A percentile compares a stretch with the other conserved stretches of the same genome.
phyloP scores from a whole-genome alignment of 92 coral and sea anemone species.

The Porites lobata region DNA sequence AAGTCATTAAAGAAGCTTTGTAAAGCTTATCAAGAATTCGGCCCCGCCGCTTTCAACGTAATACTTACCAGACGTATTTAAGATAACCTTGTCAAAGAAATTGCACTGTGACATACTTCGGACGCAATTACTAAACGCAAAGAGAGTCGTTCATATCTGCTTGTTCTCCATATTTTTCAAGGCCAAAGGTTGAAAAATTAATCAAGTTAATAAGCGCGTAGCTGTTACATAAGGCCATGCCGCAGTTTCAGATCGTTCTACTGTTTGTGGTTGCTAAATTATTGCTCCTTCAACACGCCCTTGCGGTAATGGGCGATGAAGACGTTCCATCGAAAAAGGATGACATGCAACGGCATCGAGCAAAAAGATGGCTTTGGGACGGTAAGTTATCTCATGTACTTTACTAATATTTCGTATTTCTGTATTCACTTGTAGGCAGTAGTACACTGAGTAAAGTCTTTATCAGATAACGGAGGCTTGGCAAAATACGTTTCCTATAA shows the following conservation, averaged over 20 bases:
- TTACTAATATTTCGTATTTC: too few relatives aligned
- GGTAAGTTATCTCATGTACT: conserved; percentile 21
- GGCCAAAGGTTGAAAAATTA: conserved; percentile 31
- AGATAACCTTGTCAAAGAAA: background rate
- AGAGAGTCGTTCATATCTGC: background rate
- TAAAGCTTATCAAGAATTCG: conserved; percentile 39
- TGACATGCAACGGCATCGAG: conserved; percentile 14
- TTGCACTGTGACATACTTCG: background rate
- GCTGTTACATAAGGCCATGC: conserved; percentile 19
- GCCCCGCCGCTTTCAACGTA: background rate
- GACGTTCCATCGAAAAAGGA: background rate
- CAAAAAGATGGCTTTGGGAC: conserved; percentile 39
- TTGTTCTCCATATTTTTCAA: conserved; percentile 5
- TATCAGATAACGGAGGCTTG: too few relatives aligned
- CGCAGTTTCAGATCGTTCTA: conserved; percentile 21
- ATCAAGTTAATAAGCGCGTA: background rate
- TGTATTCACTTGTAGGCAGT: too few relatives aligned
- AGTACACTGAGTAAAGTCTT: too few relatives aligned
- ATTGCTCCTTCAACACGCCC: conserved; percentile 10
- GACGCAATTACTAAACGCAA: background rate
- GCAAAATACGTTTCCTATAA: too few relatives aligned
- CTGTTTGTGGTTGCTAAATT: conserved; percentile 26
- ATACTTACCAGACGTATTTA: background rate
- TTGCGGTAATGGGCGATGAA: conserved; percentile 28
- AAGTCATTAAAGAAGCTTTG: conserved; percentile 30